phyloP scores from a whole-genome alignment of 2,797 vertebrate species.

The Zonotrichia albicollis region DNA sequence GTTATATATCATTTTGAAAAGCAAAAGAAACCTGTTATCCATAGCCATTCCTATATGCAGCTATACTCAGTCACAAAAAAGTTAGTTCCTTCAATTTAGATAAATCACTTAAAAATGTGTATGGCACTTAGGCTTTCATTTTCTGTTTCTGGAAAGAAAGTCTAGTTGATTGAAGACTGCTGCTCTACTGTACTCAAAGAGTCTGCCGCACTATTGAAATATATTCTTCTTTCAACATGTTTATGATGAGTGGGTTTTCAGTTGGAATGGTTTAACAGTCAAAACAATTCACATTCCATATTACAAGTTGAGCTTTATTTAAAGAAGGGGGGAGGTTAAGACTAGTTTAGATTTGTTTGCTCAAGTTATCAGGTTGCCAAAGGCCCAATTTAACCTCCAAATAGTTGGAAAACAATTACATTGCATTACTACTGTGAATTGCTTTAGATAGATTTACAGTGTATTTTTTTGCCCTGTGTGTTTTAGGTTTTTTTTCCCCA shows the following conservation, averaged over 20 bases:
- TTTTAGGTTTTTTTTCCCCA: rapidly evolving
- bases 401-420: conserved; percentile 18
- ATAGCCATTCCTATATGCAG: conserved; percentile 18
- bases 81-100: conserved; percentile 56
- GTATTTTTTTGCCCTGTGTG: not conserved
- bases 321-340: conserved; percentile 17
- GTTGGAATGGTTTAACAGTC: conserved; percentile 66
- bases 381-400: conserved; percentile 11
- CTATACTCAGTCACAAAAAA: conserved; percentile 61
- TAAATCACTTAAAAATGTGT: conserved; percentile 59
- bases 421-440: not conserved
- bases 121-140: conserved; percentile 59
- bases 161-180: conserved; percentile 67
- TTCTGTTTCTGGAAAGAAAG: conserved; percentile 58
- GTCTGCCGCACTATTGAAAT: conserved; percentile 53
- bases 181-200: conserved; percentile 55
- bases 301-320: conserved; percentile 54
- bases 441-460: not conserved
- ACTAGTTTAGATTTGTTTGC: conserved; percentile 46
- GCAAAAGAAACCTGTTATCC: conserved; percentile 46
- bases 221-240: conserved; percentile 70
- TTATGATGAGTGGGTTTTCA: conserved; percentile 64
- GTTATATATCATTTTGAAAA: conserved; percentile 68
- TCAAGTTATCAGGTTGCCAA: conserved; percentile 39
- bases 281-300: conserved; percentile 69